These are phyloP conservation scores for Oxytorus armatus DNA, from an alignment of 2,888 invertebrate genomes.

Conservation along the genomic window DNA sequence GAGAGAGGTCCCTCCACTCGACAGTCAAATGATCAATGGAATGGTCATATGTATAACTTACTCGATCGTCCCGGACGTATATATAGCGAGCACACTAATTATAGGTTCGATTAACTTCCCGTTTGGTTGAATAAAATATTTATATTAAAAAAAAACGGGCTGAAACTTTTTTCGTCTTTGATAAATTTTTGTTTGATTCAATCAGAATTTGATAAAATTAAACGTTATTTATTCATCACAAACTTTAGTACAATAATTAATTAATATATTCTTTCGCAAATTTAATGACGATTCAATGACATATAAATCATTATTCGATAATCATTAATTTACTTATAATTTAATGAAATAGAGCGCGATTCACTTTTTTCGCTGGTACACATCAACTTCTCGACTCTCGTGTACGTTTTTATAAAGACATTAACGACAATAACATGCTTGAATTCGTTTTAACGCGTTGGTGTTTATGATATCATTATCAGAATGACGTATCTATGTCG, in stretches of 20 bases:
- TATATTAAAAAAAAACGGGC: no score
- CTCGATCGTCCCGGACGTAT: not conserved
- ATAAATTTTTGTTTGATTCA: no score
- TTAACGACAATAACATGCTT: conserved; percentile 5
- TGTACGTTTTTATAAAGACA: conserved; percentile 24
- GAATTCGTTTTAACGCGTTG: not conserved
- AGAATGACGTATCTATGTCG: conserved; percentile 14
- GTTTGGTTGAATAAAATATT: not conserved
- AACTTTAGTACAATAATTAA: no score
- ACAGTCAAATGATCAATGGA: conserved; percentile 45
- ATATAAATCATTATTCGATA: no score
- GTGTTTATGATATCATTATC: conserved; percentile 22
- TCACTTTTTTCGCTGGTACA: no score
- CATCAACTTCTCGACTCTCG: not conserved
- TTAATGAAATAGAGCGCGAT: no score
- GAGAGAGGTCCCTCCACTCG: conserved; percentile 35
- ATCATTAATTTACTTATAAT: no score
- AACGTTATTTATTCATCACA: no score
- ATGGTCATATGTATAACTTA: conserved; percentile 18
- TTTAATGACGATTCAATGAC: no score
- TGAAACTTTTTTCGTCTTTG: no score
- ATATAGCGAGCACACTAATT: conserved; percentile 19
- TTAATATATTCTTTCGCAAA: no score
- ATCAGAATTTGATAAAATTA: no score
- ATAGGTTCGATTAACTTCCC: conserved; percentile 14